These are phyloP conservation scores for Luscinia luscinia DNA, from an alignment of 2,797 vertebrate species.

Conservation along the genomic window DNA sequence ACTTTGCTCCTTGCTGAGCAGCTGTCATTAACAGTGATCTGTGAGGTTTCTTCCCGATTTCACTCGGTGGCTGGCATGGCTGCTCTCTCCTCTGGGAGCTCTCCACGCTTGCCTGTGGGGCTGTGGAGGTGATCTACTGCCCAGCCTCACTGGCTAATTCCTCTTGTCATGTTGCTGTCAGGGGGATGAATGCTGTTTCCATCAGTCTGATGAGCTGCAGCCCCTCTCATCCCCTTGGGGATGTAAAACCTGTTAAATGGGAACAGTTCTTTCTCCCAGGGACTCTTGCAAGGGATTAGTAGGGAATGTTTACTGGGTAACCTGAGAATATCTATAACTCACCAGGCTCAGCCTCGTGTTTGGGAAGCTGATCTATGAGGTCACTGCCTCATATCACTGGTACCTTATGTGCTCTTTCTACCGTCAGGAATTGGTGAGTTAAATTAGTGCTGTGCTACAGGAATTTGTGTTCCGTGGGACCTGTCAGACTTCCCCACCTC, in stretches of 20 bases:
- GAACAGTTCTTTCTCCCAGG: not conserved
- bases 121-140: not conserved
- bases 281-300: not conserved
- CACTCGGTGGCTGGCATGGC: not conserved
- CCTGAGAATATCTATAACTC: not conserved
- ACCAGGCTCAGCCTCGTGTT: not conserved
- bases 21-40: slow-evolving; percentile 62
- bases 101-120: not conserved
- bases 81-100: not conserved
- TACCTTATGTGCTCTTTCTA: not conserved
- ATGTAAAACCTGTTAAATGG: not conserved
- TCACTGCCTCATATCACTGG: not conserved
- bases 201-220: not conserved
- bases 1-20: slow-evolving; percentile 59
- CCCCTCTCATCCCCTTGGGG: not conserved
- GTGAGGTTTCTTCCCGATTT: not conserved
- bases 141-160: rapidly evolving
- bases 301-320: not conserved
- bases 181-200: not conserved
- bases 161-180: rapidly evolving
- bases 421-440: rapidly evolving
- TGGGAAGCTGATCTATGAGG: not conserved
- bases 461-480: not conserved
- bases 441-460: not conserved
- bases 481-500: not conserved